These are phyloP conservation scores for Diachasma alloeum DNA, from an alignment of 1,140 invertebrate genomes.

Conservation along the genomic window DNA sequence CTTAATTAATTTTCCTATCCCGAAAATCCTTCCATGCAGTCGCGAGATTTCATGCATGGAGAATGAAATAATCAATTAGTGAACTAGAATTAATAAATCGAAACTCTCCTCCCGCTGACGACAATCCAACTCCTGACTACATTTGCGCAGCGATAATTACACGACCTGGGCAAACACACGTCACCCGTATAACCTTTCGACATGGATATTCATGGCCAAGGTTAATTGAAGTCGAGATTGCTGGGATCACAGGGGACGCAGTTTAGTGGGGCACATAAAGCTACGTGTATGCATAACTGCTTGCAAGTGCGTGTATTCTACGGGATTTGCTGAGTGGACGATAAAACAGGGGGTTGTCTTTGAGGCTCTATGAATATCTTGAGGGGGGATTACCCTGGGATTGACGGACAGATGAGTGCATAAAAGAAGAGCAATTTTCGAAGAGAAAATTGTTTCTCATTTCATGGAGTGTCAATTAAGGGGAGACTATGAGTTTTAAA, in stretches of 20 bases:
- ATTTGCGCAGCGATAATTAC: background rate
- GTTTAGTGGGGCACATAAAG: conserved; percentile 6
- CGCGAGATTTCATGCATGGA: background rate
- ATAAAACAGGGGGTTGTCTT: background rate
- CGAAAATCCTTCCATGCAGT: background rate
- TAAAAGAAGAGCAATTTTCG: background rate
- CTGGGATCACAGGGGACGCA: conserved; percentile 3
- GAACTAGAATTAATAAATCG: background rate
- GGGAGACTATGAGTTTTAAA: too few relatives aligned
- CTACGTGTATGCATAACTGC: background rate
- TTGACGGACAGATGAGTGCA: background rate
- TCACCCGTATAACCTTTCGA: conserved; percentile 9
- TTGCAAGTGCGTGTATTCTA: background rate
- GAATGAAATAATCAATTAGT: background rate
- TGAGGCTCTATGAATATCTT: background rate
- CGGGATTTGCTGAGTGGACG: background rate
- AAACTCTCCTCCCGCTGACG: background rate
- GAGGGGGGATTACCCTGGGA: background rate
- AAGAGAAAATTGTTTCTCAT: too few relatives aligned
- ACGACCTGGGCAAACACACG: background rate
- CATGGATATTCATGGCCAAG: conserved; percentile 29
- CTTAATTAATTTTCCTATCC: background rate
- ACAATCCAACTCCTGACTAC: background rate
- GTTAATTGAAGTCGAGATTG: conserved; percentile 25
- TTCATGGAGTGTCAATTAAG: too few relatives aligned